phyloP scores from a whole-genome alignment of 2,888 invertebrate genomes.

The Pandemis heparana region DNA sequence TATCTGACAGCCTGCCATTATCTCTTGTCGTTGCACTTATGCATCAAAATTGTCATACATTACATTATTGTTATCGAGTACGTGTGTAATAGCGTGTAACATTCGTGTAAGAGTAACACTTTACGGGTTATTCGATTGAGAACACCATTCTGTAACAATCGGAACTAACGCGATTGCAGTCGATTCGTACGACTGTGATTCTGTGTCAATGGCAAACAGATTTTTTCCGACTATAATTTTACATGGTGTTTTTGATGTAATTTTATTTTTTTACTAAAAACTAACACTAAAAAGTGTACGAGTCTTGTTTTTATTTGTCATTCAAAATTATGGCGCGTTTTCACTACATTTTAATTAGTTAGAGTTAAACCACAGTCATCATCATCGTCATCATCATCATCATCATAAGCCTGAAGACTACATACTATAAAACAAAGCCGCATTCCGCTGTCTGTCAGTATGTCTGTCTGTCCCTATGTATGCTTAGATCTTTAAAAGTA shows the following conservation, averaged over 20 bases:
- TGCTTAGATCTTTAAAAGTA: too few species aligned
- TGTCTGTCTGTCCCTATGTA: too few species aligned
- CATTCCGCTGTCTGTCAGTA: too few species aligned
- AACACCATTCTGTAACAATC: constrained; percentile 50
- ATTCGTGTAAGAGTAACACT: constrained; percentile 8
- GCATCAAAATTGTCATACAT: background rate
- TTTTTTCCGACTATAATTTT: constrained; percentile 45
- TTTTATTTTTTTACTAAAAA: background rate
- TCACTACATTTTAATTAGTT: too few species aligned
- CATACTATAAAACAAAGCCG: too few species aligned
- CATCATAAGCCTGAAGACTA: too few species aligned
- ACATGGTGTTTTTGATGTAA: constrained; percentile 9
- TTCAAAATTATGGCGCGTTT: too few species aligned
- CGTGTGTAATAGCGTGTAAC: background rate
- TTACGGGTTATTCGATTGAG: constrained; percentile 12
- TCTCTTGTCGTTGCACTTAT: background rate
- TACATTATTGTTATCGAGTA: background rate
- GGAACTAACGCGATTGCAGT: constrained; percentile 55
- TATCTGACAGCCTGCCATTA: background rate
- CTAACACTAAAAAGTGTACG: too few species aligned
- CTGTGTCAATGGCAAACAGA: constrained; percentile 57
- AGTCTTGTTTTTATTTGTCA: background rate
- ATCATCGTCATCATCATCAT: too few species aligned
- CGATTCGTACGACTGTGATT: constrained; percentile 46
- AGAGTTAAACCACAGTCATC: too few species aligned